These are phyloP conservation scores for Trachelipus rathkii DNA, from an alignment of 1,140 invertebrate species.

Conservation along the genomic window DNA sequence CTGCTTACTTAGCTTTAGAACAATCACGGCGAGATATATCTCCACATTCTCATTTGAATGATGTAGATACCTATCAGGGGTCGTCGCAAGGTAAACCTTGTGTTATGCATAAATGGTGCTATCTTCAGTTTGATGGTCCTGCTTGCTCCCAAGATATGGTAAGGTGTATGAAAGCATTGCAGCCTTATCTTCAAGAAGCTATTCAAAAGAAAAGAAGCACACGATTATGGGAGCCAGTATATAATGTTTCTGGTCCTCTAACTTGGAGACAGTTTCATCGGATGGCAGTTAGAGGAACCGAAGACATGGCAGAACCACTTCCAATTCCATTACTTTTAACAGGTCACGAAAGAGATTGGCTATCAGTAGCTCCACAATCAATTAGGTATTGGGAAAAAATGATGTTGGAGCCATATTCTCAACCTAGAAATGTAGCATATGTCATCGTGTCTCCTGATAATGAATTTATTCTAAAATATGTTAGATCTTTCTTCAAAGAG, in stretches of 20 bases:
- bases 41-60: constrained; percentile 50
- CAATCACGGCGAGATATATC: constrained; percentile 56
- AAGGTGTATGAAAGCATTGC: constrained; percentile 80
- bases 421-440: constrained; percentile 85
- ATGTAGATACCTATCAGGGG: constrained; percentile 53
- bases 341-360: constrained; percentile 91
- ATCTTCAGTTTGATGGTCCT: constrained; percentile 74
- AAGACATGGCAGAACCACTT: constrained; percentile 92
- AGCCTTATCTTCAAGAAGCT: constrained; percentile 88
- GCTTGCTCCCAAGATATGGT: constrained; percentile 87
- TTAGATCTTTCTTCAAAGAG: constrained; percentile 85
- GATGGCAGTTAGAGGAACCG: constrained; percentile 75
- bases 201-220: constrained; percentile 88
- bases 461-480: constrained; percentile 71
- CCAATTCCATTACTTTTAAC: constrained; percentile 90
- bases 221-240: constrained; percentile 76
- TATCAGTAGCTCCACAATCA: constrained; percentile 85
- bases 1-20: constrained; percentile 66
- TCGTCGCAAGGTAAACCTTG: constrained; percentile 46
- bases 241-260: constrained; percentile 79
- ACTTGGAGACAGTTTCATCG: constrained; percentile 97
- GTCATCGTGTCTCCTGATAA: constrained; percentile 89
- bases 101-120: constrained; percentile 87
- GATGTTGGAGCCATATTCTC: constrained; percentile 87
- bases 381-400: constrained; percentile 93